Percentiles rank a stretch among this genome's conserved stretches.
Evolutionary conservation across 2,888 invertebrate species (phyloP).

Genomic region (Lasius fuliginosus): DNA sequence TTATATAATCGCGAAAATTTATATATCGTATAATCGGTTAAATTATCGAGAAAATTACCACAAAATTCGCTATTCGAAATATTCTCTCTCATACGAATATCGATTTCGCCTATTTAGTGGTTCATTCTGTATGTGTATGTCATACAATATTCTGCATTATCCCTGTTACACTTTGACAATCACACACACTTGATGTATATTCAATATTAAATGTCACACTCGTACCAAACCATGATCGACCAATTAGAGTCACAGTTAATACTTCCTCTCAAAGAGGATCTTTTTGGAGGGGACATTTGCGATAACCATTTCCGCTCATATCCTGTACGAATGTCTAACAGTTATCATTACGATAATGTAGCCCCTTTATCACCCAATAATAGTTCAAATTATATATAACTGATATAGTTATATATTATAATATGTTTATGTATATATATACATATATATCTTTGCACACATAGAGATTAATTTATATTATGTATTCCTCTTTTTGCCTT

Average conservation of each 20-base stretch:
- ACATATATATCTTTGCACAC: not conserved
- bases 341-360: not conserved
- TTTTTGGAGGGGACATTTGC: conserved; percentile 65
- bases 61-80: not conserved
- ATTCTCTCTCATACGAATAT: not conserved
- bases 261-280: conserved; percentile 69
- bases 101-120: not conserved
- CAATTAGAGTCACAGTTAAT: conserved; percentile 71
- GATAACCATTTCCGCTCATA: conserved; percentile 48
- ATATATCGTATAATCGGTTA: too few species aligned
- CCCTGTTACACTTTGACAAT: conserved; percentile 33
- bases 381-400: not conserved
- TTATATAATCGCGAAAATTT: not conserved
- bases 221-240: conserved; percentile 51
- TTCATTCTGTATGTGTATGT: not conserved
- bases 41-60: not conserved
- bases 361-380: not conserved
- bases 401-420: conserved; percentile 4
- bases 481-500: conserved; percentile 8
- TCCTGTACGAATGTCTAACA: conserved; percentile 46
- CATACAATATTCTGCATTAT: not conserved
- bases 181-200: conserved; percentile 11
- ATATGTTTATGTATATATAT: not conserved
- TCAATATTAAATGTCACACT: conserved; percentile 51
- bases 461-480: not conserved